These are phyloP conservation scores for Alfaro cultratus DNA, from an alignment of 2,797 vertebrate genomes.

Conservation along the genomic window DNA sequence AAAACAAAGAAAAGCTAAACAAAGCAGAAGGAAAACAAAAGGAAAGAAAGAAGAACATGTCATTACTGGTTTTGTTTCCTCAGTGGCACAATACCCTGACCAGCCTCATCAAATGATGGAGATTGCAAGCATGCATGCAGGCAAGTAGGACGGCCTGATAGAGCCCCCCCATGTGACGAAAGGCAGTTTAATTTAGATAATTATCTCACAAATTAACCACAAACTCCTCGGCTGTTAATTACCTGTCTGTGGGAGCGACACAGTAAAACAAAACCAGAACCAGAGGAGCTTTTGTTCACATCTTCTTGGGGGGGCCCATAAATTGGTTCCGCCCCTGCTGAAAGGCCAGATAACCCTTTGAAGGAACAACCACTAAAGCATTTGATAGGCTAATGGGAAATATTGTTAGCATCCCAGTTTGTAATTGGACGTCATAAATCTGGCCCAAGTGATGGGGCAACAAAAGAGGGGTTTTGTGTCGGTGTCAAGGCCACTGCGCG, in stretches of 20 bases:
- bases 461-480: constrained; percentile 87
- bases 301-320: constrained; percentile 63
- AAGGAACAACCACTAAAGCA: constrained; percentile 83
- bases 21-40: constrained; percentile 64
- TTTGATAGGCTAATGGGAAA: constrained; percentile 90
- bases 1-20: constrained; percentile 61
- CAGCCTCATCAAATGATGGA: constrained; percentile 62
- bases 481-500: constrained; percentile 77
- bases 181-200: constrained; percentile 83
- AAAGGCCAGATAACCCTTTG: constrained; percentile 81
- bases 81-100: constrained; percentile 65
- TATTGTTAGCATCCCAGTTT: constrained; percentile 81
- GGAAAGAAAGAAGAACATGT: constrained; percentile 64
- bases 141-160: constrained; percentile 30
- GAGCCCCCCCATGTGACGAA: constrained; percentile 47
- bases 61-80: constrained; percentile 67
- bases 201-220: constrained; percentile 81
- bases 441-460: constrained; percentile 81
- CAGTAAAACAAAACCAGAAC: constrained; percentile 69
- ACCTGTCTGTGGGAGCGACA: constrained; percentile 72
- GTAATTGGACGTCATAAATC: constrained; percentile 92
- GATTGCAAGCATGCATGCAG: constrained; percentile 30
- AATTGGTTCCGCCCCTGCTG: constrained; percentile 78
- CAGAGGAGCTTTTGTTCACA: constrained; percentile 70
- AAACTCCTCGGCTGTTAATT: constrained; percentile 78